A percentile compares a stretch with the other conserved stretches of the same genome.
Conservation (phyloP, 2,113 vertebrate species). For the Herpetotheres cachinnans region DNA sequence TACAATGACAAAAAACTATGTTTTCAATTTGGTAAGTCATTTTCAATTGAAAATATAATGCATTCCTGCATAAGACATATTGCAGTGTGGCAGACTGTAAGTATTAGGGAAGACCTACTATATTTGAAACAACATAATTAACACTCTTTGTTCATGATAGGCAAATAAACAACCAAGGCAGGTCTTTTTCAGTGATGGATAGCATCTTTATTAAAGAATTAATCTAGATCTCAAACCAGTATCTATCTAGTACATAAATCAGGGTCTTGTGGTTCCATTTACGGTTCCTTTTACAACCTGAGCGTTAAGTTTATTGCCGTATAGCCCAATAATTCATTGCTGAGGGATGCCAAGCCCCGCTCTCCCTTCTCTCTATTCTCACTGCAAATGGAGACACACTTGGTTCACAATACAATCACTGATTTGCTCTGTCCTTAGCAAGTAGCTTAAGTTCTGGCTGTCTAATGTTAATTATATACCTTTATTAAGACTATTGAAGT, state of each 20-base stretch:
- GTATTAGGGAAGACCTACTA: conserved; percentile 29
- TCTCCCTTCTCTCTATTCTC: background rate
- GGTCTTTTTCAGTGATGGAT: conserved; percentile 48
- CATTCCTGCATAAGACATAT: conserved; percentile 16
- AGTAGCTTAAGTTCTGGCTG: background rate
- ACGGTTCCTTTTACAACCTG: conserved; percentile 50
- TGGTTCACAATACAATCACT: background rate
- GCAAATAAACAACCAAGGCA: conserved; percentile 56
- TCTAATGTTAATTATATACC: background rate
- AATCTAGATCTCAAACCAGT: conserved; percentile 36
- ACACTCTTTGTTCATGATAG: conserved; percentile 45
- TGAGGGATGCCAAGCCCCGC: background rate
- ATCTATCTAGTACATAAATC: conserved; percentile 49
- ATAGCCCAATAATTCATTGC: conserved; percentile 35
- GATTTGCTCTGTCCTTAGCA: background rate
- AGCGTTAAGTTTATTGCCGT: conserved; percentile 67
- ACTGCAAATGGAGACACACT: background rate
- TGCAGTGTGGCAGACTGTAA: conserved; percentile 18
- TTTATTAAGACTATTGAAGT: background rate
- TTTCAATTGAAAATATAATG: conserved; percentile 47
- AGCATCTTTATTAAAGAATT: conserved; percentile 60
- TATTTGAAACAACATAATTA: conserved; percentile 57
- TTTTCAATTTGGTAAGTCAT: conserved; percentile 32
- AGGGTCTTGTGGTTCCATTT: conserved; percentile 71
- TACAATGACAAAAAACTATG: conserved; percentile 29